Conservation (phyloP, 1,140 invertebrate genomes). For the Campoletis sonorensis region DNA sequence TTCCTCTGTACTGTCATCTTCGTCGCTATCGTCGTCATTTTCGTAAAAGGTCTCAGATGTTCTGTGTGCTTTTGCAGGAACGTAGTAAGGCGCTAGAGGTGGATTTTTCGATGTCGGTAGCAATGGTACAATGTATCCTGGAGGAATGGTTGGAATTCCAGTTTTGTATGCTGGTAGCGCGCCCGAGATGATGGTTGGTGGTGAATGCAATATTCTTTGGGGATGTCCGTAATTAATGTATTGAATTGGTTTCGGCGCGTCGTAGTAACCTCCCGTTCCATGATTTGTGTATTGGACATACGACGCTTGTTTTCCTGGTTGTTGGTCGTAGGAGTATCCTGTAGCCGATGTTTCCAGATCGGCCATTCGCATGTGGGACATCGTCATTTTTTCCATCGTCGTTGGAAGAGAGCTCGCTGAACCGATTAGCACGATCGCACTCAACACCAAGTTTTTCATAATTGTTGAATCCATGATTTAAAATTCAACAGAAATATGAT, state of each 20-base stretch:
- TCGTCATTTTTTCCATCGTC: conserved; percentile 58
- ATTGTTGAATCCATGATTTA: background rate
- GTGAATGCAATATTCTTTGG: conserved; percentile 49
- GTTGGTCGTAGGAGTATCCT: conserved; percentile 69
- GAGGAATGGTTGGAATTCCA: background rate
- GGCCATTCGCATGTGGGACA: conserved; percentile 66
- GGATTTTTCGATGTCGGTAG: conserved; percentile 3
- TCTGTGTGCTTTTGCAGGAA: background rate
- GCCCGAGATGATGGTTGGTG: conserved; percentile 44
- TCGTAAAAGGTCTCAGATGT: background rate
- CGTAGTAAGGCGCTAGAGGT: conserved; percentile 41
- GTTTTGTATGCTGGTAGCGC: conserved; percentile 5
- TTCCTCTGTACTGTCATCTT: conserved; percentile 68
- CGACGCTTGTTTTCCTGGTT: conserved; percentile 64
- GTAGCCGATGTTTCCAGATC: conserved; percentile 69
- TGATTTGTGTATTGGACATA: conserved; percentile 71
- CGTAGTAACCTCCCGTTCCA: conserved; percentile 60
- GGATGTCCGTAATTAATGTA: conserved; percentile 58
- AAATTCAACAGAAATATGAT: background rate
- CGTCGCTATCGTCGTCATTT: conserved; percentile 34
- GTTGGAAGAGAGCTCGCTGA: conserved; percentile 3
- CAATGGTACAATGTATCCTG: conserved; percentile 37
- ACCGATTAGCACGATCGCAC: conserved; percentile 17
- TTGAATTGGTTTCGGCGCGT: conserved; percentile 59
- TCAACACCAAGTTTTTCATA: background rate